Evolutionary conservation across 2,797 vertebrate species (phyloP).

Genomic region (Sylvilagus floridanus): DNA sequence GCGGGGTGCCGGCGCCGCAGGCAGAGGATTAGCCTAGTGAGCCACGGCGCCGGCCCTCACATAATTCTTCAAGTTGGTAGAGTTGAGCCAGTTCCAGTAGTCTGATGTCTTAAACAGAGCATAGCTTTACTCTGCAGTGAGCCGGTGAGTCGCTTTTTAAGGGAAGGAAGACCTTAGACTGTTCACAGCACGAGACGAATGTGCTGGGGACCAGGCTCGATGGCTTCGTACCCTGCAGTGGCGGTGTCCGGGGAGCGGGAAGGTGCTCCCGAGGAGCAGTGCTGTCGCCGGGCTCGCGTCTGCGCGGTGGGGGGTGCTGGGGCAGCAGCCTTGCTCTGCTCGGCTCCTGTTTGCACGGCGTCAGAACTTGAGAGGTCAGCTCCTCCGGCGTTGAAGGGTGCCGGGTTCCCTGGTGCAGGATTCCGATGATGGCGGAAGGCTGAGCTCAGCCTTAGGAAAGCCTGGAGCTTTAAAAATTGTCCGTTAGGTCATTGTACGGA

Average conservation of each 20-base stretch:
- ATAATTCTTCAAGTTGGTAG: constrained; percentile 72
- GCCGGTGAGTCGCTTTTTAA: constrained; percentile 10
- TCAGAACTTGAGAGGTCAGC: constrained; percentile 54
- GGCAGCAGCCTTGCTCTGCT: constrained; percentile 60
- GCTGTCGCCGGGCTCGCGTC: not conserved
- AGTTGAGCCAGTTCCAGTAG: constrained; percentile 59
- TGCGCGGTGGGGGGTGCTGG: constrained; percentile 21
- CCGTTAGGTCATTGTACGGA: not conserved
- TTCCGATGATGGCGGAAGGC: constrained; percentile 32
- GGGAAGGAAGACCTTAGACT: constrained; percentile 31
- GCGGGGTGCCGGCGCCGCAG: too few relatives aligned
- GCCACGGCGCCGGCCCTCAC: not conserved
- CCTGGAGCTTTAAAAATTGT: constrained; percentile 37
- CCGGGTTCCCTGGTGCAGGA: constrained; percentile 25
- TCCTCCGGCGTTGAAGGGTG: constrained; percentile 46
- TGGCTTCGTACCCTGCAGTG: constrained; percentile 59
- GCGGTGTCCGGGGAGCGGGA: not conserved
- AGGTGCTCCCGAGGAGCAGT: not conserved
- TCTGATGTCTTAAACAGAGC: constrained; percentile 48
- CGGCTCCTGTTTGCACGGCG: constrained; percentile 49
- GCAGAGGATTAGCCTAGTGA: too few relatives aligned
- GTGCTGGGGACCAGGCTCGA: constrained; percentile 49
- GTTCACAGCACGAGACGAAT: constrained; percentile 44
- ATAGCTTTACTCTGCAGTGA: constrained; percentile 29
- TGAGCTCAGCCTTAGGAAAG: constrained; percentile 28